These are phyloP conservation scores for Neolamprologus kungweensis DNA, from an alignment of 2,113 vertebrate species.

Conservation along the genomic window DNA sequence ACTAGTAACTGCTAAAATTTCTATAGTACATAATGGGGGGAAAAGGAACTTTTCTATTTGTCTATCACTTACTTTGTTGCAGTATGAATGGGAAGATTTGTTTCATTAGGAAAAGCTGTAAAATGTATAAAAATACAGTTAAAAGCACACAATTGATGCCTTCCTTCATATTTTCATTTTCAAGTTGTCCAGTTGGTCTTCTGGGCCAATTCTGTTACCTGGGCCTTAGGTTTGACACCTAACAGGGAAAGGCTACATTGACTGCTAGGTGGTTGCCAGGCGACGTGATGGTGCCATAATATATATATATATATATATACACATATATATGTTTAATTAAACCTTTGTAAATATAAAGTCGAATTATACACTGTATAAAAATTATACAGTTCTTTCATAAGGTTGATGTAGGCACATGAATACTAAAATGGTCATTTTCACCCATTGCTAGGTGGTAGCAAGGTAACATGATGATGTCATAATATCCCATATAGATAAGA, in stretches of 20 bases:
- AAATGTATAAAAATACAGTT: background rate
- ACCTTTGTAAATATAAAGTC: background rate
- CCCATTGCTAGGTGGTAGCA: background rate
- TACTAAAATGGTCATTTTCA: background rate
- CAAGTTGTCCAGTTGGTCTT: background rate
- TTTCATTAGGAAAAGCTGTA: background rate
- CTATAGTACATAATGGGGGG: fast-evolving
- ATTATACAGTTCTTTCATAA: background rate
- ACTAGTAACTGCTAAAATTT: background rate
- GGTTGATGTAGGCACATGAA: background rate
- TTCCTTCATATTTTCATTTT: background rate
- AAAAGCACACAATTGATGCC: background rate
- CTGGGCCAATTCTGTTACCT: background rate
- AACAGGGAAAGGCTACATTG: background rate
- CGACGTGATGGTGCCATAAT: background rate
- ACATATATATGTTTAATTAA: background rate
- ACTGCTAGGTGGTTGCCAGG: background rate
- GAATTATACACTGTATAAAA: background rate
- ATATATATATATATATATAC: background rate
- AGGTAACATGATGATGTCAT: background rate
- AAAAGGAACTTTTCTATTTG: fast-evolving
- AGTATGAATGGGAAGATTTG: background rate
- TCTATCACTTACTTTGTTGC: background rate
- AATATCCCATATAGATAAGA: background rate
- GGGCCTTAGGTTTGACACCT: background rate